Percentiles rank a stretch among this genome's conserved stretches.
phyloP scores from a whole-genome alignment of 2,888 invertebrate species.

The Trissolcus japonicus region DNA sequence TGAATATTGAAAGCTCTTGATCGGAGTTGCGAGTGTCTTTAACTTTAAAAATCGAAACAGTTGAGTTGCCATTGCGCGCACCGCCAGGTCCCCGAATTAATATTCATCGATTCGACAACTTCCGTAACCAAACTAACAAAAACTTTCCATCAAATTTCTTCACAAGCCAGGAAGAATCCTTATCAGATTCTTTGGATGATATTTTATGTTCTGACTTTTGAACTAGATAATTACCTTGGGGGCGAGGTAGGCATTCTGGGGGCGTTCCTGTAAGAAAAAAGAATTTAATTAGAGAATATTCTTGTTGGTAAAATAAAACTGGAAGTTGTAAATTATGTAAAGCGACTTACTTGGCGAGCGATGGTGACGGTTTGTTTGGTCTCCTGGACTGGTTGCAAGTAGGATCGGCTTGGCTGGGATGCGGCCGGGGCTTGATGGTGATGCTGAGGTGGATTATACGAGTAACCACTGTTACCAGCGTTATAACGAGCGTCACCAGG shows the following conservation, averaged over 20 bases:
- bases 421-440: slow-evolving; percentile 18
- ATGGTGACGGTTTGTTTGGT: slow-evolving; percentile 11
- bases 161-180: neutral
- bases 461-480: slow-evolving; percentile 64
- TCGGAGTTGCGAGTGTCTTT: neutral
- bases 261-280: neutral
- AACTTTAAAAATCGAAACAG: slow-evolving; percentile 4
- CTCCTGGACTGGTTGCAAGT: slow-evolving; percentile 47
- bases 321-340: neutral
- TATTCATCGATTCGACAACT: too few relatives aligned
- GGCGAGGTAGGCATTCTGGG: neutral
- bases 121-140: slow-evolving; percentile 1
- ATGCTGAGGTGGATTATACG: slow-evolving; percentile 20
- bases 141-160: slow-evolving; percentile 2
- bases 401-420: slow-evolving; percentile 37
- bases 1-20: slow-evolving; percentile 2
- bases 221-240: neutral
- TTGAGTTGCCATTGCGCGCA: too few relatives aligned
- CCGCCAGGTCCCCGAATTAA: too few relatives aligned
- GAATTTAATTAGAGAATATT: neutral
- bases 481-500: slow-evolving; percentile 72
- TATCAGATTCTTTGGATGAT: neutral
- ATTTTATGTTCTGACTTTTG: neutral
- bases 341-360: slow-evolving; percentile 18
- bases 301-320: neutral